These are phyloP conservation scores for Crocodylus rhombifer DNA, from an alignment of 2,797 vertebrate genomes.

Conservation along the genomic window DNA sequence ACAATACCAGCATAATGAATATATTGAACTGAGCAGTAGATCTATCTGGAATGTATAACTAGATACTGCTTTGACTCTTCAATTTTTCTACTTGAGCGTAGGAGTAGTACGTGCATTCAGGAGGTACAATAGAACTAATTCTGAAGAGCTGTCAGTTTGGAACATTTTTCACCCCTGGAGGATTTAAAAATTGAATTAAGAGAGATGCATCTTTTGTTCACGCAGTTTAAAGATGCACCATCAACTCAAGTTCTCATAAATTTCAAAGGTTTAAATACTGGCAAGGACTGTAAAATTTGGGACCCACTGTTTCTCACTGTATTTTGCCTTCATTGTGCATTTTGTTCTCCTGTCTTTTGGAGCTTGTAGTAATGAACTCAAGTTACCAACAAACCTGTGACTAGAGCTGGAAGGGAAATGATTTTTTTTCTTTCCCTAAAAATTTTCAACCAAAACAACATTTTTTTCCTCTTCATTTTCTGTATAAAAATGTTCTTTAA, in stretches of 20 bases:
- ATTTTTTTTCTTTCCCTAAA: too few relatives aligned
- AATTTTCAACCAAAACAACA: too few relatives aligned
- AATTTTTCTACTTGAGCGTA: neutral
- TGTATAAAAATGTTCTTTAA: too few relatives aligned
- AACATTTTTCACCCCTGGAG: slow-evolving; percentile 18
- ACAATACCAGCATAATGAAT: slow-evolving; percentile 5
- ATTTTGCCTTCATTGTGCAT: neutral
- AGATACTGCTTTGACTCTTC: slow-evolving; percentile 40
- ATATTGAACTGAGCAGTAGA: neutral
- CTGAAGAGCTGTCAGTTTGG: slow-evolving; percentile 26
- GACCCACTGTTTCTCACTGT: neutral
- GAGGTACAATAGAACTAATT: slow-evolving; percentile 25
- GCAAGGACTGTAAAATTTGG: neutral
- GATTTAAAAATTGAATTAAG: slow-evolving; percentile 34
- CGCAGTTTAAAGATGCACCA: neutral
- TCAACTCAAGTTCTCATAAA: neutral
- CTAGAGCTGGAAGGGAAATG: too few relatives aligned
- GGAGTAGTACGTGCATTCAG: slow-evolving; percentile 3
- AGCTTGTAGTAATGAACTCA: neutral
- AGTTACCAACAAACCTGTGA: too few relatives aligned
- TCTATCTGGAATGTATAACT: slow-evolving; percentile 25
- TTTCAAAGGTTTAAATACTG: neutral
- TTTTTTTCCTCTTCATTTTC: too few relatives aligned
- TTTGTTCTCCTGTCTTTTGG: neutral
- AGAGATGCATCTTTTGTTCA: slow-evolving; percentile 34